Conservation (phyloP, 2,888 invertebrate species). For the Nebria brevicollis region DNA sequence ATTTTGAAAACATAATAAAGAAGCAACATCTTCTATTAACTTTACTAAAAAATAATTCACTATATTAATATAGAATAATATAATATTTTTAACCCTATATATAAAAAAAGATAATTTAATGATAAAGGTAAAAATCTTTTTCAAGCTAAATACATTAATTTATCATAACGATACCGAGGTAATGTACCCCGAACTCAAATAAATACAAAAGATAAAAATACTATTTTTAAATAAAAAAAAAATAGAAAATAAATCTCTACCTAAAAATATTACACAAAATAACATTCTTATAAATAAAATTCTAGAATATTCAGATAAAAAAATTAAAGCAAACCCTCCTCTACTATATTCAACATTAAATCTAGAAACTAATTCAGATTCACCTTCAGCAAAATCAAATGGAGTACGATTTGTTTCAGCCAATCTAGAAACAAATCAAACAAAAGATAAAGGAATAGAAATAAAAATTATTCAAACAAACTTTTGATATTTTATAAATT, state of each 20-base stretch:
- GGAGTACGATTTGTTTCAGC: too few relatives aligned
- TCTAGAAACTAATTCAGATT: too few relatives aligned
- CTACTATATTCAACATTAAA: too few relatives aligned
- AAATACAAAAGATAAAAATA: slow-evolving; percentile 70
- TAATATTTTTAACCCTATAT: slow-evolving; percentile 67
- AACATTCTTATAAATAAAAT: slow-evolving; percentile 76
- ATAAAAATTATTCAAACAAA: slow-evolving; percentile 68
- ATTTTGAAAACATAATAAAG: slow-evolving; percentile 78
- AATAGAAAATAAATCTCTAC: slow-evolving; percentile 60
- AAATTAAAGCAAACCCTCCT: too few relatives aligned
- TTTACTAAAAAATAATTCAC: slow-evolving; percentile 65
- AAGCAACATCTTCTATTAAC: slow-evolving; percentile 68
- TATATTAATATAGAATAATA: slow-evolving; percentile 58
- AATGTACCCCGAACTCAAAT: slow-evolving; percentile 74
- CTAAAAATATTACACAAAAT: slow-evolving; percentile 70
- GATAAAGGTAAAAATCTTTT: slow-evolving; percentile 72
- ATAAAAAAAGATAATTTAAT: slow-evolving; percentile 72
- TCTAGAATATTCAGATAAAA: too few relatives aligned
- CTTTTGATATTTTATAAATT: slow-evolving; percentile 65
- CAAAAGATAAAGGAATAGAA: slow-evolving; percentile 64
- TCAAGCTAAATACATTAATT: slow-evolving; percentile 76
- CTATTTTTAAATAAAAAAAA: slow-evolving; percentile 68
- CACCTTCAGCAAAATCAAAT: too few relatives aligned
- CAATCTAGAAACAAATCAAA: slow-evolving; percentile 53
- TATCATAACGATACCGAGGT: slow-evolving; percentile 81